Evolutionary conservation across 2,888 invertebrate genomes (phyloP).

Genomic region (Sesamia inferens): DNA sequence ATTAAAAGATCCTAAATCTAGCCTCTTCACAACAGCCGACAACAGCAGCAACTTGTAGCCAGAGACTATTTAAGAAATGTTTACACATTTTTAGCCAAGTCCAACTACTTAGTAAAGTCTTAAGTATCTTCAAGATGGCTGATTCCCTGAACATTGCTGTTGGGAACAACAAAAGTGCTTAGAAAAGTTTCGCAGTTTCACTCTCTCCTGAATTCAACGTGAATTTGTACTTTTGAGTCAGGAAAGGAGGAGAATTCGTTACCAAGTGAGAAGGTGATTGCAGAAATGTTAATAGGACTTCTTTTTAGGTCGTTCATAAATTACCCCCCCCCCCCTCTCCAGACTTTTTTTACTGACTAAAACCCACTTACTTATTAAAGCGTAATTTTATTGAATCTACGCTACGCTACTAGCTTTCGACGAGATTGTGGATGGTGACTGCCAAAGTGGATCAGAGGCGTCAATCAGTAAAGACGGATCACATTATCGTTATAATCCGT

Average conservation of each 20-base stretch:
- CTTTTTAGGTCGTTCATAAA: too few relatives aligned
- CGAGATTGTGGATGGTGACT: not conserved
- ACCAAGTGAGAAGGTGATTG: not conserved
- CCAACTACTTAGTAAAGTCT: conserved; percentile 29
- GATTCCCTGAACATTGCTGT: conserved; percentile 33
- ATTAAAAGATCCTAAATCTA: conserved; percentile 1
- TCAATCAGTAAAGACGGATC: not conserved
- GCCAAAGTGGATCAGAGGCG: not conserved
- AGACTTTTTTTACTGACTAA: too few relatives aligned
- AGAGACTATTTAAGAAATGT: conserved; percentile 29
- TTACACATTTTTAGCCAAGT: conserved; percentile 43
- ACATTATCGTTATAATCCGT: not conserved
- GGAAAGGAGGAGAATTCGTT: conserved; percentile 1
- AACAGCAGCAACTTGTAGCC: conserved; percentile 5
- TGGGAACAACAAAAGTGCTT: conserved; percentile 57
- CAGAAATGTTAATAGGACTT: not conserved
- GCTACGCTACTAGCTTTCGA: not conserved
- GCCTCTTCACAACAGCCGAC: not conserved
- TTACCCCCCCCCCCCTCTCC: too few relatives aligned
- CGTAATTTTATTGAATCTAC: not conserved
- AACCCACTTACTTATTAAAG: too few relatives aligned
- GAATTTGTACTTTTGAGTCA: conserved; percentile 2
- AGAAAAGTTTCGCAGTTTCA: conserved; percentile 50
- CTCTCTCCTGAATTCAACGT: conserved; percentile 27
- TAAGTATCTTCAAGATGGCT: conserved; percentile 35